Evolutionary conservation across 2,113 vertebrate species (phyloP).

Genomic region (Globicephala melas): DNA sequence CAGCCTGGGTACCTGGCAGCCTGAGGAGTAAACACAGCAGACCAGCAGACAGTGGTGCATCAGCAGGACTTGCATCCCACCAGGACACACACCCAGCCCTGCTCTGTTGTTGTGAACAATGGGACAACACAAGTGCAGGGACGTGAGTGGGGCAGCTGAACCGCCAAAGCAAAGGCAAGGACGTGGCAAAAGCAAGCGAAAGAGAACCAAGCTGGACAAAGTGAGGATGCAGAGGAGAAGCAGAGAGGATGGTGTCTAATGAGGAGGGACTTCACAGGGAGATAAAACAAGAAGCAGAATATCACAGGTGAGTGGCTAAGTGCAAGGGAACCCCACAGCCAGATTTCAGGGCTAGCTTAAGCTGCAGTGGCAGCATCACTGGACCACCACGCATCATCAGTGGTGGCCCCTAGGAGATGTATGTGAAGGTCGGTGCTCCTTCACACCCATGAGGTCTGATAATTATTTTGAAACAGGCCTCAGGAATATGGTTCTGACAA

Average conservation of each 20-base stretch:
- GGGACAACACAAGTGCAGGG: accelerated
- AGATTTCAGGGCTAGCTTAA: not conserved
- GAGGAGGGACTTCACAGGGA: not conserved
- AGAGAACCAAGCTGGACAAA: not conserved
- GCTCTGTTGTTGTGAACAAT: accelerated
- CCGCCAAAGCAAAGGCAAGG: not conserved
- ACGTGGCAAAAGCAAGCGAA: not conserved
- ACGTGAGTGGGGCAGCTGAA: accelerated
- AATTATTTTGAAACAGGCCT: not conserved
- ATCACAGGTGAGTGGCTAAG: accelerated
- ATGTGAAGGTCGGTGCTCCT: not conserved
- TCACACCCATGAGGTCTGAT: accelerated
- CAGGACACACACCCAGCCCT: accelerated
- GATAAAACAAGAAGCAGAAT: not conserved
- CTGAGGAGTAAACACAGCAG: not conserved
- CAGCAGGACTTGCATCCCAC: not conserved
- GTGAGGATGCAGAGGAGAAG: not conserved
- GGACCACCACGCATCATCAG: accelerated
- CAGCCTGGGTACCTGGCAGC: accelerated
- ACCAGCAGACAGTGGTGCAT: no score
- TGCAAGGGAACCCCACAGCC: no score
- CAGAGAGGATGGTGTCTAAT: not conserved
- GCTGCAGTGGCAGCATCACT: no score
- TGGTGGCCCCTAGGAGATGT: accelerated
- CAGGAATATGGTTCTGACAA: not conserved